Evolutionary conservation across 1,140 invertebrate species (phyloP).

Genomic region (Formica exsecta): DNA sequence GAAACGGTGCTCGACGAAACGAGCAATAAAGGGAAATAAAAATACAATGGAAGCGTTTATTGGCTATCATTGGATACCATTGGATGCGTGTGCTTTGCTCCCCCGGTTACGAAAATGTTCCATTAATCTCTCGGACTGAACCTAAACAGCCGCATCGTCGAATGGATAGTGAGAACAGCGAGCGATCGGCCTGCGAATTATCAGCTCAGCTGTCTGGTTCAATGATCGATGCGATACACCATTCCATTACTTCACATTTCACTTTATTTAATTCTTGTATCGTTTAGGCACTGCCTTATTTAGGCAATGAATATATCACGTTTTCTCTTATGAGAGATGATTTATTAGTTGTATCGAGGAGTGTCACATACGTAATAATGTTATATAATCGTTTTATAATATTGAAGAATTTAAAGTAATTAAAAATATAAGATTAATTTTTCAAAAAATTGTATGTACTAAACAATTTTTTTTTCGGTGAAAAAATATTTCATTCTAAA

Average conservation of each 20-base stretch:
- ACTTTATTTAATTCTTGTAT: background rate
- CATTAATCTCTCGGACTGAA: conserved; percentile 51
- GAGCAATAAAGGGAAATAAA: conserved; percentile 69
- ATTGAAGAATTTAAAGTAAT: background rate
- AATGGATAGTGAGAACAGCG: background rate
- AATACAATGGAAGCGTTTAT: conserved; percentile 67
- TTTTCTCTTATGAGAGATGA: background rate
- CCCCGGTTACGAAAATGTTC: conserved; percentile 61
- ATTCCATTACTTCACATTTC: background rate
- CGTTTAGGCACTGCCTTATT: background rate
- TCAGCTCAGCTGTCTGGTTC: conserved; percentile 34
- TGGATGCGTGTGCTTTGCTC: conserved; percentile 25
- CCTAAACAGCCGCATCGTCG: conserved; percentile 4
- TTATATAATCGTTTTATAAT: background rate
- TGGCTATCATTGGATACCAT: conserved; percentile 70
- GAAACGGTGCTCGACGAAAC: conserved; percentile 50
- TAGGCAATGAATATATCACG: background rate
- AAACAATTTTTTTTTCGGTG: background rate
- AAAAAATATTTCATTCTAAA: background rate
- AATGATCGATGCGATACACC: conserved; percentile 2
- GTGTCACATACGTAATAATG: background rate
- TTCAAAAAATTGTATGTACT: background rate
- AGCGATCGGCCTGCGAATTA: conserved; percentile 1
- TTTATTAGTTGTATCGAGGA: background rate
- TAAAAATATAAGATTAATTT: background rate